A percentile compares a stretch with the other conserved stretches of the same genome.
Conservation (phyloP, 1,140 invertebrate species). For the Triops cancriformis region DNA sequence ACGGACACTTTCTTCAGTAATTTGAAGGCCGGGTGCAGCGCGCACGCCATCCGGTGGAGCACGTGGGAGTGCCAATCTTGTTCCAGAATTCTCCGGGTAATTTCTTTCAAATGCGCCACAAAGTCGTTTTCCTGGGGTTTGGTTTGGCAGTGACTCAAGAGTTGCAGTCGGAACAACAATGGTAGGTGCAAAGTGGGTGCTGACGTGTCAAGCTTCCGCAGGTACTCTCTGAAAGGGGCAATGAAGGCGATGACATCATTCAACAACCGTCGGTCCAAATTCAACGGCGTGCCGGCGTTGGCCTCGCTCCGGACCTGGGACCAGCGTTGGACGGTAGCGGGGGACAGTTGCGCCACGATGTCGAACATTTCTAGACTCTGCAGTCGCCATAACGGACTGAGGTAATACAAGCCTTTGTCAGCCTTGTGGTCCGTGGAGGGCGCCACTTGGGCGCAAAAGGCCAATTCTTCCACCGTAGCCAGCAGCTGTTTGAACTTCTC, state of each 20-base stretch:
- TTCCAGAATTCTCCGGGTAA: not conserved
- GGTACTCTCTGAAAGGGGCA: slow-evolving; percentile 8
- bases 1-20: slow-evolving; percentile 20
- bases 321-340: not conserved
- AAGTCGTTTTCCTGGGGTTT: slow-evolving; percentile 5
- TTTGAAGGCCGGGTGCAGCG: slow-evolving; percentile 25
- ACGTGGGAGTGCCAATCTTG: not conserved
- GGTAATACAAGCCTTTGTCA: not conserved
- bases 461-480: not conserved
- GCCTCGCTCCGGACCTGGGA: not conserved
- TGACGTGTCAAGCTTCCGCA: not conserved
- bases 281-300: not conserved
- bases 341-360: not conserved
- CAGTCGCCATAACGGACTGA: not conserved
- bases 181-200: not conserved
- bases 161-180: not conserved
- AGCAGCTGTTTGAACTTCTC: not conserved
- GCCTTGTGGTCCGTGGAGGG: not conserved
- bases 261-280: not conserved
- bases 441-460: not conserved
- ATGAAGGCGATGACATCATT: not conserved
- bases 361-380: not conserved
- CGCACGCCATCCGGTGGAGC: slow-evolving; percentile 20
- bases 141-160: not conserved
- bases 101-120: slow-evolving; percentile 17